A percentile compares a stretch with the other conserved stretches of the same genome.
These are phyloP conservation scores for Halichondria panicea DNA, from an alignment of 37 sponge, comb jelly and placozoan genomes.

Conservation along the genomic window DNA sequence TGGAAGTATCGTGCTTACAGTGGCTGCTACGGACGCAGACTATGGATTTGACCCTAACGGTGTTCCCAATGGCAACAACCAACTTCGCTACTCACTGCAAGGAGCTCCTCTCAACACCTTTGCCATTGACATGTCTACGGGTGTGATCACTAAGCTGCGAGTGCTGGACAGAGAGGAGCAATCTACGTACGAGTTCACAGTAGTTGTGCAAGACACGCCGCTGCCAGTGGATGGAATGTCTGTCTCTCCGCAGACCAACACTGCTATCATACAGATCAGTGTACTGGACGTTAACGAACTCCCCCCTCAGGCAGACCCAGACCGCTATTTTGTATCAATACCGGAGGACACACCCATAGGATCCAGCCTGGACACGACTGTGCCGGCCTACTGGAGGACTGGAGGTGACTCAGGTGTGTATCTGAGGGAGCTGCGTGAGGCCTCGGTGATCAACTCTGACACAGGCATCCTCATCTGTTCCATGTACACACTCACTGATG, in stretches of 20 bases:
- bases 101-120: constrained; percentile 27
- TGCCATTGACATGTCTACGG: constrained; percentile 40
- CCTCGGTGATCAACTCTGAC: constrained; percentile 19
- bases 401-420: constrained; percentile 52
- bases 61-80: constrained; percentile 67
- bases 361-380: constrained; percentile 18
- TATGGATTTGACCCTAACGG: constrained; percentile 47
- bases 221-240: not conserved
- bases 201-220: constrained; percentile 45
- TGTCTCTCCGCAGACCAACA: not conserved
- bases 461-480: constrained; percentile 34
- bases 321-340: constrained; percentile 35
- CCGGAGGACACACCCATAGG: constrained; percentile 18
- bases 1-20: constrained; percentile 27
- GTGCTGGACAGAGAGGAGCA: constrained; percentile 45
- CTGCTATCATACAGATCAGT: constrained; percentile 38
- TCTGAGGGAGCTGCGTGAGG: constrained; percentile 41
- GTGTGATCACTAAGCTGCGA: constrained; percentile 31
- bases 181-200: constrained; percentile 41
- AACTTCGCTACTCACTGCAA: constrained; percentile 36
- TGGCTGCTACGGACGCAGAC: constrained; percentile 64
- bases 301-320: constrained; percentile 62
- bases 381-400: constrained; percentile 27
- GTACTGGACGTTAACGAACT: constrained; percentile 74
- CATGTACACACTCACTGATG: constrained; percentile 16